phyloP scores from a whole-genome alignment of 1,140 invertebrate genomes.

The Drosophila tani region DNA sequence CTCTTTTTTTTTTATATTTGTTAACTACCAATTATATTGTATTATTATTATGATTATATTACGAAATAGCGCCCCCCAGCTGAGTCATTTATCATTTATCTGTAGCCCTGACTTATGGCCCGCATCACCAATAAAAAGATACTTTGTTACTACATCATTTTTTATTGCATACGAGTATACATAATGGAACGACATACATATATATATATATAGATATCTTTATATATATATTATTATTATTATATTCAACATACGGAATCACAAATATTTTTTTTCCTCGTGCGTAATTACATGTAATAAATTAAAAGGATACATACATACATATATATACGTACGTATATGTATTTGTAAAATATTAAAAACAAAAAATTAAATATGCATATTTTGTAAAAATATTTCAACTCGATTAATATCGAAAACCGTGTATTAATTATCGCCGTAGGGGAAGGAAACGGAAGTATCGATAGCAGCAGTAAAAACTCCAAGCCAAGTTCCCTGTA shows the following conservation, averaged over 20 bases:
- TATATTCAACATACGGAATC: constrained; percentile 58
- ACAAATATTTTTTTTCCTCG: constrained; percentile 49
- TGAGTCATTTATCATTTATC: constrained; percentile 37
- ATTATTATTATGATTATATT: neutral
- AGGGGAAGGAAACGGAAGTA: neutral
- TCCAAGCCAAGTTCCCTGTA: neutral
- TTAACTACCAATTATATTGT: constrained; percentile 36
- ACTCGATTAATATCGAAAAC: constrained; percentile 40
- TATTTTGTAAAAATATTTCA: constrained; percentile 49
- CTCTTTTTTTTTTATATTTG: constrained; percentile 43
- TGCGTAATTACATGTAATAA: constrained; percentile 59
- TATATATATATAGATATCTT: constrained; percentile 23
- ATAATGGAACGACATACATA: constrained; percentile 48
- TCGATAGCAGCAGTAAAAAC: neutral
- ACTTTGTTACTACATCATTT: constrained; percentile 34
- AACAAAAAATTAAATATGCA: constrained; percentile 52
- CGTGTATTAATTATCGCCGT: constrained; percentile 43
- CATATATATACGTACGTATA: constrained; percentile 1
- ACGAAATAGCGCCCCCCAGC: constrained; percentile 27
- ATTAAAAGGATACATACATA: constrained; percentile 45
- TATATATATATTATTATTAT: constrained; percentile 22
- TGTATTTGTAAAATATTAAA: constrained; percentile 53
- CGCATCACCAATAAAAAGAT: constrained; percentile 24
- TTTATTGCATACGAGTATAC: constrained; percentile 57
- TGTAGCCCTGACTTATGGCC: constrained; percentile 5